Evolutionary conservation across 2,113 vertebrate genomes (phyloP).

Genomic region (Prionailurus bengalensis): DNA sequence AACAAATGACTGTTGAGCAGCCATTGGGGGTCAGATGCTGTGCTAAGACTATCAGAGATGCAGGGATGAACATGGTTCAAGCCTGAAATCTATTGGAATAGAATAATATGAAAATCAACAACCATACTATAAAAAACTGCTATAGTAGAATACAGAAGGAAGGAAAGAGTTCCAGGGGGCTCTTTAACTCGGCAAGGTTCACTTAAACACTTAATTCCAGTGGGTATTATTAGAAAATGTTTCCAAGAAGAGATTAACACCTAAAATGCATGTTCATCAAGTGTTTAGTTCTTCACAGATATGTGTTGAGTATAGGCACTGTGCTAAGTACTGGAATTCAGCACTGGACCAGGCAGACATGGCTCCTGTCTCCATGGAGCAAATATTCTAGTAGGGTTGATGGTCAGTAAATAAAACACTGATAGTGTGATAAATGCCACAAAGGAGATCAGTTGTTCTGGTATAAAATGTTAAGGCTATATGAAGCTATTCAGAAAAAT

Average conservation of each 20-base stretch:
- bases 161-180: background rate
- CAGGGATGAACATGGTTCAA: background rate
- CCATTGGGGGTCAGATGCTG: background rate
- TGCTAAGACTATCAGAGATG: background rate
- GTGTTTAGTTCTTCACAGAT: background rate
- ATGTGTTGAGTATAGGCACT: background rate
- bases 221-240: background rate
- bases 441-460: background rate
- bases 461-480: background rate
- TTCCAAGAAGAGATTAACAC: background rate
- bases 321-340: background rate
- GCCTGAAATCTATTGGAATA: background rate
- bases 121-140: background rate
- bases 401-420: background rate
- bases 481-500: background rate
- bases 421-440: background rate
- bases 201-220: background rate
- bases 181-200: background rate
- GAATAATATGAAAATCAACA: background rate
- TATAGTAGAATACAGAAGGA: background rate
- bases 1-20: background rate
- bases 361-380: background rate
- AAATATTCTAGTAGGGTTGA: background rate
- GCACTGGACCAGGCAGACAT: background rate
- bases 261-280: background rate